Conservation (phyloP, 2,888 invertebrate genomes). For the Troides helena region DNA sequence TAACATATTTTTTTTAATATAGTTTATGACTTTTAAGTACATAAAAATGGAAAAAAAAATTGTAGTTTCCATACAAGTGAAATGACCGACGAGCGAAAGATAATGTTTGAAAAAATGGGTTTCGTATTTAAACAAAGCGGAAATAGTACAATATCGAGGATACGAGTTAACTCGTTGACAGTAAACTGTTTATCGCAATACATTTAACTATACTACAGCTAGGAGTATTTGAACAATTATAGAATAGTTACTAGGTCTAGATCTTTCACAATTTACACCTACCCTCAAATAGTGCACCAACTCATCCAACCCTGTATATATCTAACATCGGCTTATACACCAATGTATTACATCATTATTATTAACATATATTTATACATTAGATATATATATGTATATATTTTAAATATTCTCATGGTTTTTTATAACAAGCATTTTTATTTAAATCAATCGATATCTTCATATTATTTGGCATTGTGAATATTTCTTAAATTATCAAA, state of each 20-base stretch:
- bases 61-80: background rate
- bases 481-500: background rate
- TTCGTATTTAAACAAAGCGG: background rate
- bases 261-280: slow-evolving; percentile 2
- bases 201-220: background rate
- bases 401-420: no score
- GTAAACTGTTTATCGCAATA: background rate
- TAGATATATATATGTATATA: background rate
- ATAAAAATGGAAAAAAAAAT: background rate
- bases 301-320: slow-evolving; percentile 5
- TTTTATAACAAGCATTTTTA: background rate
- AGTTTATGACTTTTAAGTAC: background rate
- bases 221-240: slow-evolving; percentile 2
- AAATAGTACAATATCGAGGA: background rate
- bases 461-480: background rate
- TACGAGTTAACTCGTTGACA: background rate
- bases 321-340: background rate
- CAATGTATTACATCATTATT: background rate
- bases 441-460: background rate
- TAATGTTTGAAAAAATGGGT: background rate
- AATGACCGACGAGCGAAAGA: background rate
- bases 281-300: background rate
- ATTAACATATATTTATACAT: background rate
- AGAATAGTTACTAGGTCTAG: background rate
- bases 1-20: no score